These are phyloP conservation scores for Erebia ligea DNA, from an alignment of 2,888 invertebrate species.

Conservation along the genomic window DNA sequence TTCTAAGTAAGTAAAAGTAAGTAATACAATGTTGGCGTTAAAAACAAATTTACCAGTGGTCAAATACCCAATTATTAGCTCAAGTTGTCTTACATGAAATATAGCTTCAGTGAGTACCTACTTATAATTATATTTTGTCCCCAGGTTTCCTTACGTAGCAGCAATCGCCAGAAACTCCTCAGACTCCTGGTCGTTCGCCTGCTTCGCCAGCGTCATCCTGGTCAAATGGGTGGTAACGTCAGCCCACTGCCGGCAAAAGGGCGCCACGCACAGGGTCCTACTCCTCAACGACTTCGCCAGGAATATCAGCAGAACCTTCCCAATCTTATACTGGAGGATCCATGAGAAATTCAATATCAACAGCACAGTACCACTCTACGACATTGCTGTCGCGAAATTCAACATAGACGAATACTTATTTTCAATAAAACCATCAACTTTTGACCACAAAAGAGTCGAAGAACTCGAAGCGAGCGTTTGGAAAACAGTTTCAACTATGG, in stretches of 20 bases:
- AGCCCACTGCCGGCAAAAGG: slow-evolving; percentile 63
- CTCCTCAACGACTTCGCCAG: slow-evolving; percentile 60
- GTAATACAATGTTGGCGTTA: no score
- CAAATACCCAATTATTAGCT: no score
- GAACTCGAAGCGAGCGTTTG: slow-evolving; percentile 59
- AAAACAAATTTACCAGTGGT: no score
- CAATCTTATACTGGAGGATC: slow-evolving; percentile 64
- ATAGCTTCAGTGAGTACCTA: background rate
- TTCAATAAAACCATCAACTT: slow-evolving; percentile 52
- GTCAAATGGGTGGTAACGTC: slow-evolving; percentile 68
- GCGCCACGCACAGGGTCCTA: slow-evolving; percentile 59
- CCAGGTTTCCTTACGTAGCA: slow-evolving; percentile 59
- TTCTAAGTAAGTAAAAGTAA: no score
- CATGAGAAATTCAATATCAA: slow-evolving; percentile 62
- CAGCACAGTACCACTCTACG: slow-evolving; percentile 50
- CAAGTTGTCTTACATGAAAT: no score
- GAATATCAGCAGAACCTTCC: slow-evolving; percentile 62
- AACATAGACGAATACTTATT: slow-evolving; percentile 53
- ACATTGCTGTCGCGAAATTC: slow-evolving; percentile 69
- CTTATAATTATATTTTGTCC: background rate
- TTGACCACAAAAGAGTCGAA: slow-evolving; percentile 48
- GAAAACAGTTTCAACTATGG: slow-evolving; percentile 72
- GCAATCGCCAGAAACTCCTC: slow-evolving; percentile 63
- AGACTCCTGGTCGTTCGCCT: slow-evolving; percentile 60
- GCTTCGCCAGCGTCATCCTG: slow-evolving; percentile 67